Base-by-base conservation (phyloP, 2,888 invertebrate species). In the Cyclophora punctaria region DNA sequence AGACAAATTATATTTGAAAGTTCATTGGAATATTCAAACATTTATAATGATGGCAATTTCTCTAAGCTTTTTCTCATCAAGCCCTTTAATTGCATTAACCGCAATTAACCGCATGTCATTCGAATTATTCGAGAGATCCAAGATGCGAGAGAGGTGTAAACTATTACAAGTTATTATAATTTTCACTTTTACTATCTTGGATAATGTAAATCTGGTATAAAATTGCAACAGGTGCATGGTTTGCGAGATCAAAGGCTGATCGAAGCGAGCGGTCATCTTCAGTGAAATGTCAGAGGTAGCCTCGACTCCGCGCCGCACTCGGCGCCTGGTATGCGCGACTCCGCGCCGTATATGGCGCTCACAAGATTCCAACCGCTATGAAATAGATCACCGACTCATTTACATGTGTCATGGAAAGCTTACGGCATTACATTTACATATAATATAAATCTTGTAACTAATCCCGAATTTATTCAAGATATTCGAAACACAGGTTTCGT, bases 281-380 rank as follows among this genome's bases (percentile, higher is more conserved):
- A 64, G 58, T 56, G 55, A 81, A 85, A 84, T 84, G 82, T 70
- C 83, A 82, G 67, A 78, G 83, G 81, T 85, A 73, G 67, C 50
- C 55, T 58, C 63, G 60, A 63, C 59, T 56, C 57, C 60, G 52
- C 52, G 53, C 58, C 55, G 56, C 58, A 59, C 54, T 55, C 60
- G 62, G 57, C 59, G 67, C 62, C 73, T 77, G 78, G 78, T 77
- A 80, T 80, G 79, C 74, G 67, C 61, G 20, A 20, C 20, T 20
- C 37, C 37, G 37, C 37, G 37, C 37, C 37, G 37, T 5, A 20
- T 20, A 20, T 20, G 20, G 20, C 20, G 20, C 20, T 20, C 20
- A 20, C 20, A 20, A 20, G 20, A 20, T 20, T 20, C 20, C 20
- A 20, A 20, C 20, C 20, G 20, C 20, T 20, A 20, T 20, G 20